Evolutionary conservation across 2,888 invertebrate species (phyloP), one percentile per base, ranked within the genome.

Genomic region (Diploptera punctata): DNA sequence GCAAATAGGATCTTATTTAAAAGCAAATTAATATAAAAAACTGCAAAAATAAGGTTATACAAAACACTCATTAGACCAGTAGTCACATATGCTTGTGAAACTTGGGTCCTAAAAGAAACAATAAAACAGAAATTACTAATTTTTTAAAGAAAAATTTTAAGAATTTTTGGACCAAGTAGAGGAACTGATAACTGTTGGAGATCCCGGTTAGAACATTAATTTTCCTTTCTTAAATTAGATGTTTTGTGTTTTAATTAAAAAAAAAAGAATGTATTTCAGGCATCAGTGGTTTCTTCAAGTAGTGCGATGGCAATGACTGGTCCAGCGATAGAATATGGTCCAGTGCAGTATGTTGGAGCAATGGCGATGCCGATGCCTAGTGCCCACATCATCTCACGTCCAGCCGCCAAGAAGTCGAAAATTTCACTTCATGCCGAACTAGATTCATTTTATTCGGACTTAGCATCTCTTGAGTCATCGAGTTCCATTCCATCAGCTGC

Each of bases 361-460:
- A 70, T 70, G 49, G n/a, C 65, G 0, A 65, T 60, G 44, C 61
- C 44, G 18, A 67, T 44, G 19, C 19, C 71, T 24, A 71, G 16
- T 67, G 67, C 43, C 3, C 72, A 72, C 47, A 81, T 82, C 16
- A 82, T 83, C 29, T 81, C 81, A 2, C 82, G 82, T 33, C 82
- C 83, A 3, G 82, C 82, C 1, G 77, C 82, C 0, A 83, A 82
- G 70, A 78, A 78, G 60, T 78, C 80, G 3, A 78, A 77, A 9
- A 77, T 80, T 18, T 80, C 82, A 13, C 78, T 86, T 13, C 83
- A 81, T n/a, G 83, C 84, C 0, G 88, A 85, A 16, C 80, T 89
- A 68, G 86, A 87, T 79, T 87, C 87, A 2, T 89, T 89, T 80
- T 89, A 89, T 80, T 88, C 84, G 4, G 88, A 89, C 77, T 84